Evolutionary conservation across 2,113 vertebrate genomes (phyloP), one percentile per base, ranked within the genome.

Genomic region (Gobiocypris rarus): DNA sequence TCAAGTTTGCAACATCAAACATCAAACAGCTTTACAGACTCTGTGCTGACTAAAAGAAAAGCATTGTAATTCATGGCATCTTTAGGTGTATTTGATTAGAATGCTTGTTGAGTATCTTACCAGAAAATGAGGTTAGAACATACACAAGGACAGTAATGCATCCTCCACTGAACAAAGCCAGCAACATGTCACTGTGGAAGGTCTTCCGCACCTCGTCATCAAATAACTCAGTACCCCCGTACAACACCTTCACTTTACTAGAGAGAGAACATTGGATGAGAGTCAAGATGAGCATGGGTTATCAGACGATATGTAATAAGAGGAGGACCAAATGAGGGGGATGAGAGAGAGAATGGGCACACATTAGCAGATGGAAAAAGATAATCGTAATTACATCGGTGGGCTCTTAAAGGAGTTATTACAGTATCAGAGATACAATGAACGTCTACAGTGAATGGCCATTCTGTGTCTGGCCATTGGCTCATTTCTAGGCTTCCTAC

Each of bases 181-280:
- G 93, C 91, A 97, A 90, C 97, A 99, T 98, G 87, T 99, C 98
- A 0, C 96, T 98, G 92, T 97, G 95, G 94, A 99, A 99, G 41
- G 97, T 99, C 86, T 93, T 96, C 83, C 98, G 95, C 82, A 99
- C 98, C 93, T 99, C 98, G 0, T 98, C 95, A 67, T 99, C 97
- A 83, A 99, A 99, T 87, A 99, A 93, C 92, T 99, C 98, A 0
- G 97, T 98, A 0, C 97, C 98, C 0, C 98, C 98, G 0, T 98
- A 99, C 4, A 99, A 92, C 74, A 99, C 97, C 91, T 98, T 97
- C 75, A 99, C 97, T 92, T 98, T 96, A 91, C 98, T 99, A 86
- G 50, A 83, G 43, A 81, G 43, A 70, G 48, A 59, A 54, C 7
- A 8, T 22, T 54, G 9, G 17, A 31, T 38, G 15, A 61, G 1